Conservation (phyloP, 2,888 invertebrate genomes). For the Drosophila greeni region DNA sequence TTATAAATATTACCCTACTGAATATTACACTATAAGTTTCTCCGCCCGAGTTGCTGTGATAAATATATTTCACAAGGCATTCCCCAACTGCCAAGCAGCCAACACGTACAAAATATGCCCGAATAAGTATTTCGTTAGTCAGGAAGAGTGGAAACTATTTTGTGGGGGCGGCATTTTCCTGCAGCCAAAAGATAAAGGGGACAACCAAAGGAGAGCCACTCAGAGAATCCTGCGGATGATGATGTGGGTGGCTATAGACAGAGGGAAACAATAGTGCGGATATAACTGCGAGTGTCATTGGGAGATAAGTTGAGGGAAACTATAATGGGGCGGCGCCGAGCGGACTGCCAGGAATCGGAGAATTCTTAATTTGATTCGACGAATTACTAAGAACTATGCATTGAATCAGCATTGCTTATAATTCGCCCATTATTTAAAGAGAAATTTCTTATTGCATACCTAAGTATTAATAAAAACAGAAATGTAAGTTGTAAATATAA, state of each 20-base stretch:
- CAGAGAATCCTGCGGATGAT: conserved; percentile 12
- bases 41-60: background rate
- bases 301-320: conserved; percentile 17
- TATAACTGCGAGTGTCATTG: conserved; percentile 24
- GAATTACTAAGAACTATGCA: conserved; percentile 51
- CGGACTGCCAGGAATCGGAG: conserved; percentile 46
- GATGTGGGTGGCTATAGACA: conserved; percentile 16
- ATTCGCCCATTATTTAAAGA: background rate
- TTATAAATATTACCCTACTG: background rate
- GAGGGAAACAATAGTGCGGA: conserved; percentile 26
- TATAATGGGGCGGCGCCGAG: conserved; percentile 46
- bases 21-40: too few relatives aligned
- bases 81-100: conserved; percentile 9
- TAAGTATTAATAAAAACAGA: background rate
- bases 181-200: conserved; percentile 17
- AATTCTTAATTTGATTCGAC: conserved; percentile 6
- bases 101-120: conserved; percentile 12
- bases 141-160: conserved; percentile 14
- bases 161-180: conserved; percentile 10
- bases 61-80: background rate
- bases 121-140: conserved; percentile 15
- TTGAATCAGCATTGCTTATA: too few relatives aligned
- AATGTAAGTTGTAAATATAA: background rate
- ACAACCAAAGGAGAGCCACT: conserved; percentile 16
- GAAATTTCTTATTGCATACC: background rate